phyloP scores from a whole-genome alignment of 1,140 invertebrate genomes.

The Coelopa frigida region DNA sequence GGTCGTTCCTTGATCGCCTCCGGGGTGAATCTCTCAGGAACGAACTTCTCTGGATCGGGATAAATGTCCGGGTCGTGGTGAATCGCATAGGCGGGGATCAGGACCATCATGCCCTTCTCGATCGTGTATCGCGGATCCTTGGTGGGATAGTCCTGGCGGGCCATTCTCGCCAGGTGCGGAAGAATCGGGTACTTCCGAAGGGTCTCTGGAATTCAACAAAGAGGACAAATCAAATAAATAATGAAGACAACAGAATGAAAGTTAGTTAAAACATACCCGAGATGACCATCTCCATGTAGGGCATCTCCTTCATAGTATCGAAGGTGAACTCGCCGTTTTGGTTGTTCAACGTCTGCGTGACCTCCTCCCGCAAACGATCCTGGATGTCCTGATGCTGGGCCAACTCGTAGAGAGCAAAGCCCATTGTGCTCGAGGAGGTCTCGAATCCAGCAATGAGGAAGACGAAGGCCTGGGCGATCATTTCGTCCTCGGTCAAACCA shows the following conservation, averaged over 20 bases:
- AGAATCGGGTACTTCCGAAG: conserved; percentile 48
- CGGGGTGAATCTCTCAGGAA: conserved; percentile 52
- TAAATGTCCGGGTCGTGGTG: conserved; percentile 52
- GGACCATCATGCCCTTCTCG: conserved; percentile 50
- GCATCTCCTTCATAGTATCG: conserved; percentile 32
- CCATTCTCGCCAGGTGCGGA: conserved; percentile 24
- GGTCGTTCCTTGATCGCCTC: conserved; percentile 45
- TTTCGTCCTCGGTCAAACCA: conserved; percentile 15
- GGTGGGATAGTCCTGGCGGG: conserved; percentile 16
- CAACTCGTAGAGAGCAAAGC: conserved; percentile 48
- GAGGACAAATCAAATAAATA: background rate
- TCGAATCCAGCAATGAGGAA: conserved; percentile 56
- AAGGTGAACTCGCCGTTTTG: conserved; percentile 26
- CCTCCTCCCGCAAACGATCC: conserved; percentile 36
- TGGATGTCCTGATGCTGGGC: conserved; percentile 50
- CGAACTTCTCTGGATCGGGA: conserved; percentile 52
- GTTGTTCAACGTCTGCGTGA: conserved; percentile 46
- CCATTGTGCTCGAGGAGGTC: conserved; percentile 51
- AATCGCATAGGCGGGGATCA: conserved; percentile 53
- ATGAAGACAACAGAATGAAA: background rate
- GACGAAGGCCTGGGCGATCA: conserved; percentile 45
- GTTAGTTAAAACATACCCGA: conserved; percentile 15
- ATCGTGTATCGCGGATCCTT: conserved; percentile 50
- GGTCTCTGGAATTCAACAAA: conserved; percentile 35
- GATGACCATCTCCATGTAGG: conserved; percentile 34